Evolutionary conservation across 2,113 vertebrate genomes (phyloP), one percentile per base, ranked within the genome.

Genomic region (Indri indri): DNA sequence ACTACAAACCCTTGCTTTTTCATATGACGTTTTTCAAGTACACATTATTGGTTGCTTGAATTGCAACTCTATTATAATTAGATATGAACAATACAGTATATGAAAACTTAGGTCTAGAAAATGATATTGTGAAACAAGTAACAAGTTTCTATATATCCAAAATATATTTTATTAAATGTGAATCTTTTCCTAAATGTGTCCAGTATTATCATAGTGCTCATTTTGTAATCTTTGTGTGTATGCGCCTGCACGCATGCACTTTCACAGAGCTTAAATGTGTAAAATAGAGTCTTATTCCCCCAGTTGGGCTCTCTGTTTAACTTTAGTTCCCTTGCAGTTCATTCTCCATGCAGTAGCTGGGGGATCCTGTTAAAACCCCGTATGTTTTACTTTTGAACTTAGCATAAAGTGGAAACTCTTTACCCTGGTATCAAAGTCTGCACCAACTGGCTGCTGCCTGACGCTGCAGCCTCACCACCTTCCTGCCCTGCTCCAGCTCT

Each of bases 101-200:
- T 32, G 63, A 80, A 94, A 91, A 83, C 37, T 30, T 88, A 70
- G 57, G 37, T 23, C 30, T 80, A 61, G 88, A 96, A 94, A 66
- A 71, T 70, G 32, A 86, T 45, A 42, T 47, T 59, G 6, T 18
- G 6, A 92, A 93, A 50, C 34, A 87, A 83, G 11, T 68, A 47
- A 30, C 47, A 73, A 27, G 6, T 63, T 77, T 88, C 50, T 66
- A 5, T 57, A 74, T 79, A 83, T 89, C n/a, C 76, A 84, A 84
- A 92, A 59, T 8, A 8, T 40, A 50, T 30, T 92, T 92, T 14
- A 32, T 90, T 27, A 80, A 84, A 54, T 63, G 23, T 91, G 54
- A 68, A 27, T 79, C 63, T 88, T 81, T 47, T 34, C 14, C 18
- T 61, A 52, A 42, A 68, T n/a, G n/a, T 95, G 87, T 79, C 25